Evolutionary conservation across 1,140 invertebrate species (phyloP), one percentile per base, ranked within the genome.

Genomic region (Antheraea pernyi): DNA sequence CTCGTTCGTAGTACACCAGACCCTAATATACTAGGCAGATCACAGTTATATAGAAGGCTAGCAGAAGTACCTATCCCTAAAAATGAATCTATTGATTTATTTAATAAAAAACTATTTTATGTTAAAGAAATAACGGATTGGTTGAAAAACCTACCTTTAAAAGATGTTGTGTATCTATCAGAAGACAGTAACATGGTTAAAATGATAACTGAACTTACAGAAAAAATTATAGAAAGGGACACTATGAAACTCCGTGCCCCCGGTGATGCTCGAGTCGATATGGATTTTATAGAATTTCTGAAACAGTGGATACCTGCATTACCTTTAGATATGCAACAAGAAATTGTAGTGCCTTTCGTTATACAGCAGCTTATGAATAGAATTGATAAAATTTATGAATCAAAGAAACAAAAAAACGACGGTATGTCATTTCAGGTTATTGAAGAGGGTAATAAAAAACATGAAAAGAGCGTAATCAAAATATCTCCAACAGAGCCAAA

Each of bases 61-160:
- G 53, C 19, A 64, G 19, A 61, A 9, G 67, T 75, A n/a, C 46
- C 72, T 10, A 42, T 73, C 48, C 73, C 76, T 59, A 48, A 7
- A n/a, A 65, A 78, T 37, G 77, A 81, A 69, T 68, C 71, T 39
- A 67, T 77, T 19, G 72, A 63, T 30, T 46, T 66, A 48, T 82
- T 78, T 67, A 64, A 65, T n/a, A 63, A 71, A 59, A 71, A 82
- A 67, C 64, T 83, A 9, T 61, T 60, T 59, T 82, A 81, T 64
- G 75, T 77, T 4, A 77, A 78, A 72, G 79, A 82, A 69, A 79
- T 85, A 63, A 65, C 69, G 62, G 76, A 82, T 61, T 85, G 82
- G 79, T 19, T 85, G 36, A 76, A 79, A 60, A 80, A 80, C 72
- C 64, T 85, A 30, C 80, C 83, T 13, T 30, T 84, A n/a, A 16